These are phyloP conservation scores for Diploptera punctata DNA, from an alignment of 2,888 invertebrate genomes.

Conservation along the genomic window DNA sequence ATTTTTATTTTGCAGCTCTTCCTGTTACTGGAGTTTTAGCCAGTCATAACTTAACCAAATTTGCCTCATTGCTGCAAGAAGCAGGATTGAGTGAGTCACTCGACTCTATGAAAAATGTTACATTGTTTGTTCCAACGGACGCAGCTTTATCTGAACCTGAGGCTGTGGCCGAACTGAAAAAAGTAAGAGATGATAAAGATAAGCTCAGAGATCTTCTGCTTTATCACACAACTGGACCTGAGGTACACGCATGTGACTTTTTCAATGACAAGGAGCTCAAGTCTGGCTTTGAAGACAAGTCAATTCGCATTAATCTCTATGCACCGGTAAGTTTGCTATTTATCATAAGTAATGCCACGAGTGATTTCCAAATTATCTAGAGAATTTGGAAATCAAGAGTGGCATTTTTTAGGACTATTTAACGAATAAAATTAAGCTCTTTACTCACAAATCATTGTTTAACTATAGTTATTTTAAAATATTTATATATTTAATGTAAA, in stretches of 20 bases:
- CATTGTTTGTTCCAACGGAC: conserved; percentile 60
- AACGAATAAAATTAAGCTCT: too few species aligned
- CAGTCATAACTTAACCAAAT: conserved; percentile 66
- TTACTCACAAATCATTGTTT: too few species aligned
- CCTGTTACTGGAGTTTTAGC: conserved; percentile 59
- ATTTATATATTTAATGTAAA: too few species aligned
- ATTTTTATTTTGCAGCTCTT: conserved; percentile 52
- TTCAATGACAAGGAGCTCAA: conserved; percentile 61
- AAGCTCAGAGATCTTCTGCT: conserved; percentile 65
- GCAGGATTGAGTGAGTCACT: conserved; percentile 54
- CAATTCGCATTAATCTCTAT: conserved; percentile 66
- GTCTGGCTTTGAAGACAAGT: conserved; percentile 57
- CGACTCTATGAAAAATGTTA: conserved; percentile 54
- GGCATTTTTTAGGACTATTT: too few species aligned
- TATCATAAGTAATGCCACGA: too few species aligned
- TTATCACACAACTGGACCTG: conserved; percentile 67
- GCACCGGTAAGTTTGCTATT: conserved; percentile 61
- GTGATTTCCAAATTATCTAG: too few species aligned
- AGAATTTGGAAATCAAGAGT: too few species aligned
- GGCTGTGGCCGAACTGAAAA: conserved; percentile 47
- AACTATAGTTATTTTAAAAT: too few species aligned
- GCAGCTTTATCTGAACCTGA: conserved; percentile 52
- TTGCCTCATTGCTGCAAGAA: conserved; percentile 56
- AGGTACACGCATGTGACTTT: conserved; percentile 62
- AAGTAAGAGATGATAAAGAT: conserved; percentile 54